These are phyloP conservation scores for Subanguina moxae DNA, from an alignment of 1,140 invertebrate genomes.

Conservation along the genomic window DNA sequence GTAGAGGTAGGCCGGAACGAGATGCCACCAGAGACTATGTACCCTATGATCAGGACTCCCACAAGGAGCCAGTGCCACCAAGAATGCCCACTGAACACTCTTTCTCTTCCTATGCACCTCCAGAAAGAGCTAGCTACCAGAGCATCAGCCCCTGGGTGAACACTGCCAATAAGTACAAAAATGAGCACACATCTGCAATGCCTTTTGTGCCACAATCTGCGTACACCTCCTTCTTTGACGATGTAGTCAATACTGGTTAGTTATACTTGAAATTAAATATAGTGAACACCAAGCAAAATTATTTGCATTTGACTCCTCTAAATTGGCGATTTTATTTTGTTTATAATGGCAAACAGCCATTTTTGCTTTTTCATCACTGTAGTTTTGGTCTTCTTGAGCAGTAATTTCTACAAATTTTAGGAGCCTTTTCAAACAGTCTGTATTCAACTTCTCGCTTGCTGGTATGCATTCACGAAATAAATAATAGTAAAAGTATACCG, in stretches of 20 bases:
- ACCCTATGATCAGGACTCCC: constrained; percentile 54
- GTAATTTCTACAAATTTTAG: too few species aligned
- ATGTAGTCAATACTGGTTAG: constrained; percentile 47
- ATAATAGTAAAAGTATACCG: too few species aligned
- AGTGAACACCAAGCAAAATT: neutral
- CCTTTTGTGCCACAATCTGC: constrained; percentile 38
- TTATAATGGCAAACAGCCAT: too few species aligned
- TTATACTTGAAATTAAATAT: constrained; percentile 3
- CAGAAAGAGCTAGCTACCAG: constrained; percentile 52
- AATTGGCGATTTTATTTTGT: too few species aligned
- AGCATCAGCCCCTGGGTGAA: constrained; percentile 56
- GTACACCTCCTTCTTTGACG: constrained; percentile 56
- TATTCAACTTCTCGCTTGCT: constrained; percentile 48
- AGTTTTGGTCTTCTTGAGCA: too few species aligned
- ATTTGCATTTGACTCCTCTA: constrained; percentile 2
- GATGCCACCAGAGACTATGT: constrained; percentile 45
- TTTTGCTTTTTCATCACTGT: too few species aligned
- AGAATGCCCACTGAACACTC: constrained; percentile 48
- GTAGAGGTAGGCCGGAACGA: constrained; percentile 24
- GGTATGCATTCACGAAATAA: too few species aligned
- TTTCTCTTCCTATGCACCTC: constrained; percentile 54
- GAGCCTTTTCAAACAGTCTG: constrained; percentile 51
- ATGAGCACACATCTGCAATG: constrained; percentile 48
- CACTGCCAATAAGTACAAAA: constrained; percentile 50
- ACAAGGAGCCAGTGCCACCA: constrained; percentile 44